Conservation (phyloP, 1,140 invertebrate species). For the Adoxophyes honmai region DNA sequence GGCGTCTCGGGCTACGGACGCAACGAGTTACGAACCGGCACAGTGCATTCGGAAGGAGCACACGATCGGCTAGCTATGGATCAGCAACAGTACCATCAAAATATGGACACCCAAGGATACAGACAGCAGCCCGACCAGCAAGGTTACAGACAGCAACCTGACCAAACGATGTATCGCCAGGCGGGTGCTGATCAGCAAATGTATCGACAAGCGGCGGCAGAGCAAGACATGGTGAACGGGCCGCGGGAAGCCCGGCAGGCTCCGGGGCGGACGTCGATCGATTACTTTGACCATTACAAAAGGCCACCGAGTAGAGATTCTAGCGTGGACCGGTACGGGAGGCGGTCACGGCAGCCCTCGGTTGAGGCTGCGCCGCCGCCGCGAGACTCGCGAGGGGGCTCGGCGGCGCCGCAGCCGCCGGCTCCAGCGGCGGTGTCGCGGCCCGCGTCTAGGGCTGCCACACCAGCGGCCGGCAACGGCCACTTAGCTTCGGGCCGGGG, state of each 20-base stretch:
- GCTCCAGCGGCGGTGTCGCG: conserved; percentile 54
- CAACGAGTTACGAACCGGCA: conserved; percentile 53
- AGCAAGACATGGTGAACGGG: conserved; percentile 52
- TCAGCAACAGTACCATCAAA: conserved; percentile 39
- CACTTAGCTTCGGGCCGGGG: conserved; percentile 71
- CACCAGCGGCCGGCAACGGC: conserved; percentile 71
- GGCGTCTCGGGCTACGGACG: conserved; percentile 43
- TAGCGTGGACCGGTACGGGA: conserved; percentile 89
- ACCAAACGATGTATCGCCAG: conserved; percentile 43
- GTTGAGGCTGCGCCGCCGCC: conserved; percentile 77
- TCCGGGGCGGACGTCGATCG: conserved; percentile 79
- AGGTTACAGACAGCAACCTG: conserved; percentile 34
- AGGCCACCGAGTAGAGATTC: conserved; percentile 91
- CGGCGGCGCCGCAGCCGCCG: conserved; percentile 74
- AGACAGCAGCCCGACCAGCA: conserved; percentile 39
- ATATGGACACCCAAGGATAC: conserved; percentile 39
- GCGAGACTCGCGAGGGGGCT: conserved; percentile 46
- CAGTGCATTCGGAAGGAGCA: conserved; percentile 52
- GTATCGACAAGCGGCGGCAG: conserved; percentile 31
- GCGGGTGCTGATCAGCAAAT: conserved; percentile 24
- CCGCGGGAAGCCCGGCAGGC: conserved; percentile 57
- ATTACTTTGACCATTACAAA: conserved; percentile 95
- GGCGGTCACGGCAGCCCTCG: conserved; percentile 86
- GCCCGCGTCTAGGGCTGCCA: conserved; percentile 57
- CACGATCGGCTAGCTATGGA: conserved; percentile 42